phyloP scores from a whole-genome alignment of 1,140 invertebrate genomes.

The silkworm (Bombyx mori) region ASM3026992v2 NC_085110.1:2661501-2662000 shows the following conservation, averaged over 20 bases:
- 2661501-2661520: conserved; percentile 95
- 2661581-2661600: neutral
- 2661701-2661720: conserved; percentile 55
- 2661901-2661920: no score
- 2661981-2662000: no score
- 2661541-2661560: conserved; percentile 41
- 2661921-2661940: no score
- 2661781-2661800: conserved; percentile 1
- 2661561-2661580: conserved; percentile 29
- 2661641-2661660: conserved; percentile 40
- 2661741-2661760: no score
- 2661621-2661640: neutral
- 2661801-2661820: no score
- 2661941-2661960: no score
- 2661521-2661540: conserved; percentile 88
- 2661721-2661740: no score
- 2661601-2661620: neutral
- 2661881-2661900: no score
- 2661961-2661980: no score
- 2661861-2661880: no score
- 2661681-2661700: conserved; percentile 51
- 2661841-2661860: no score
- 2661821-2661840: no score
- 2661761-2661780: neutral
- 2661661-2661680: conserved; percentile 33